Base-by-base conservation (phyloP, 2,888 invertebrate genomes). In the Patella caerulea region DNA sequence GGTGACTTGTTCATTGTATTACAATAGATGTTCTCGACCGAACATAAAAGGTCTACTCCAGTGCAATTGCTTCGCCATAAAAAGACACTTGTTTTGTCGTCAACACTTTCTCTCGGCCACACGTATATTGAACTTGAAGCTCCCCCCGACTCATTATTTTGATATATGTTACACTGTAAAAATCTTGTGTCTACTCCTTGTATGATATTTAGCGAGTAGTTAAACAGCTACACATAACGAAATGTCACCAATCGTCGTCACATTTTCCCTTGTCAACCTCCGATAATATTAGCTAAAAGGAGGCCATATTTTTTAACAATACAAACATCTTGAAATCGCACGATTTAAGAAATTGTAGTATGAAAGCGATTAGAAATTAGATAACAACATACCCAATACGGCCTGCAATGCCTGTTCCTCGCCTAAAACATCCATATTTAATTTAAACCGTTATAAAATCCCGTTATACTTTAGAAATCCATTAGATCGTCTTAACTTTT, bases 401-500 rank as follows among this genome's bases (percentile, higher is more conserved):
- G 78, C 81, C 55, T 79, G 81, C 19, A 81, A 74, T 17, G 79
- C 73, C 73, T 81, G 81, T 7, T 81, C 81, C 15, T 81, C 81
- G 52, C 71, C 78, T 24, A 81, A 52, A 17, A 74, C 77, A 54
- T 79, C 81, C 81, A 81, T 81, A 7, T 24, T 76, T 73, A 54
- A 19, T 55, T 15, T 70, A 69, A 52, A 71, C 69, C 14, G 17
- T 52, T 72, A 70, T 72, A 53, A 65, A 71, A 71, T 45, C 71
- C 53, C 15, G 53, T 24, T 55, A n/a, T 74, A 56, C 12, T 52
- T 17, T 17, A 24, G 24, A 65, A 24, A 65, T 65, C 65, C 65
- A 65, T 65, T 9, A 65, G 24, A 12, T 24, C 24, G 9, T 19
- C 65, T 65, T 65, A 65, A 65, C 65, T 65, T 65, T 65, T 65